Evolutionary conservation across 1,140 invertebrate species (phyloP).

Genomic region (Musca domestica): DNA sequence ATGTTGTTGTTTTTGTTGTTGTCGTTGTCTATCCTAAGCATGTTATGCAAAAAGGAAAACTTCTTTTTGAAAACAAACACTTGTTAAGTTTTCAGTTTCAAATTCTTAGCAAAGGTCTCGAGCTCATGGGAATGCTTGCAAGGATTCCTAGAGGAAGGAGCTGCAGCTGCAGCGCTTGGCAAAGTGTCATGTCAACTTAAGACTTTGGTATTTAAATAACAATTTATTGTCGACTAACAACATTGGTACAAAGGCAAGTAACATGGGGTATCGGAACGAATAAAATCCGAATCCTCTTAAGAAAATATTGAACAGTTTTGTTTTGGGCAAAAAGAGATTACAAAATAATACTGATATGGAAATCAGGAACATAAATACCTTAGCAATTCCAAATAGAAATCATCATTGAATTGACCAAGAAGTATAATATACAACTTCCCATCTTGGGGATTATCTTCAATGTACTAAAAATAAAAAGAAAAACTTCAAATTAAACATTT

Average conservation of each 20-base stretch:
- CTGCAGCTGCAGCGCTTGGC: not conserved
- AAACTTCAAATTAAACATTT: not conserved
- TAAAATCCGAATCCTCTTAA: not conserved
- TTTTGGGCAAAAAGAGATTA: not conserved
- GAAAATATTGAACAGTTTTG: constrained; percentile 8
- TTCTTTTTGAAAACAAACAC: constrained; percentile 20
- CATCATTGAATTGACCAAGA: constrained; percentile 13
- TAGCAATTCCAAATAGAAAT: constrained; percentile 16
- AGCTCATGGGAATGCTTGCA: not conserved
- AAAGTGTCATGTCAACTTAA: constrained; percentile 19
- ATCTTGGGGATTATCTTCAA: constrained; percentile 23
- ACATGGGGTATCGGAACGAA: not conserved
- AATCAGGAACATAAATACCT: constrained; percentile 12
- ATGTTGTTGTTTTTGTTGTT: no score
- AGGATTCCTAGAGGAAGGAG: not conserved
- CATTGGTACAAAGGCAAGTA: not conserved
- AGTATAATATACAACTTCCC: constrained; percentile 22
- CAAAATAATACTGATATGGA: not conserved
- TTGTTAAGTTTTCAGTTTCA: constrained; percentile 10
- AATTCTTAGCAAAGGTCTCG: not conserved
- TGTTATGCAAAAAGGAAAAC: constrained; percentile 1
- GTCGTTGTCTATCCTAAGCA: no score
- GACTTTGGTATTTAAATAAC: constrained; percentile 26
- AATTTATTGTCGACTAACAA: constrained; percentile 22
- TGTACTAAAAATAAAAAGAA: constrained; percentile 22